These are phyloP conservation scores for Drosophila gunungcola DNA, from an alignment of 1,140 invertebrate genomes.

Conservation along the genomic window DNA sequence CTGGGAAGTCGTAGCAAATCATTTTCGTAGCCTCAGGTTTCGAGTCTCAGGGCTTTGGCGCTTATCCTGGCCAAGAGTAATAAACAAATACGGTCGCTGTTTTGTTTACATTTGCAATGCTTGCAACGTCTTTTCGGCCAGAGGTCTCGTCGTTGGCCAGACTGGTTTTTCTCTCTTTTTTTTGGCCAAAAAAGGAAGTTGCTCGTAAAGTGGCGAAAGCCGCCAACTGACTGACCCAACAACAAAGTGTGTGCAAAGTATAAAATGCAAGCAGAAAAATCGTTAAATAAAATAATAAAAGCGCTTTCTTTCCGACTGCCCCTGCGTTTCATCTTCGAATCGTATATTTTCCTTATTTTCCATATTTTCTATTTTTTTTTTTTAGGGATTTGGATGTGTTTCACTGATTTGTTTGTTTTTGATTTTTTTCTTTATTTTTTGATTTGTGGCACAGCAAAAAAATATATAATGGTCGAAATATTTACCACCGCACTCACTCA, in stretches of 20 bases:
- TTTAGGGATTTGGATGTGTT: constrained; percentile 16
- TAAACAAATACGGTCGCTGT: constrained; percentile 43
- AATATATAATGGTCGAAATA: constrained; percentile 16
- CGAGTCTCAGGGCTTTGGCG: constrained; percentile 1
- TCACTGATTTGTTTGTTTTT: constrained; percentile 33
- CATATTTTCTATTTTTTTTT: constrained; percentile 9
- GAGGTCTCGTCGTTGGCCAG: constrained; percentile 38
- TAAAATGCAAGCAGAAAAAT: constrained; percentile 24
- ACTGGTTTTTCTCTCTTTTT: constrained; percentile 69
- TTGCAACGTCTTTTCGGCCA: constrained; percentile 20
- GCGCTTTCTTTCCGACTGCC: constrained; percentile 47
- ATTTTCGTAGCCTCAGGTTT: not conserved
- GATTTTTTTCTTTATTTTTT: constrained; percentile 7
- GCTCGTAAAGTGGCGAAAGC: constrained; percentile 81
- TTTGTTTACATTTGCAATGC: constrained; percentile 69
- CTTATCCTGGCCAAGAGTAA: constrained; percentile 29
- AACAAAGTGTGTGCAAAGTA: constrained; percentile 42
- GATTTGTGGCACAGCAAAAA: constrained; percentile 31
- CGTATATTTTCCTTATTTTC: constrained; percentile 8
- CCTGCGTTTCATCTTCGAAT: constrained; percentile 11
- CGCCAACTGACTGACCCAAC: constrained; percentile 50
- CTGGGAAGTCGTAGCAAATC: constrained; percentile 31
- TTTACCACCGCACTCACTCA: constrained; percentile 48
- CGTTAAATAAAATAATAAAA: constrained; percentile 36
- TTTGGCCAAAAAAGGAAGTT: constrained; percentile 76